Evolutionary conservation across 2,888 invertebrate genomes (phyloP), one percentile per base, ranked within the genome.

Genomic region (Laspeyria flexula): DNA sequence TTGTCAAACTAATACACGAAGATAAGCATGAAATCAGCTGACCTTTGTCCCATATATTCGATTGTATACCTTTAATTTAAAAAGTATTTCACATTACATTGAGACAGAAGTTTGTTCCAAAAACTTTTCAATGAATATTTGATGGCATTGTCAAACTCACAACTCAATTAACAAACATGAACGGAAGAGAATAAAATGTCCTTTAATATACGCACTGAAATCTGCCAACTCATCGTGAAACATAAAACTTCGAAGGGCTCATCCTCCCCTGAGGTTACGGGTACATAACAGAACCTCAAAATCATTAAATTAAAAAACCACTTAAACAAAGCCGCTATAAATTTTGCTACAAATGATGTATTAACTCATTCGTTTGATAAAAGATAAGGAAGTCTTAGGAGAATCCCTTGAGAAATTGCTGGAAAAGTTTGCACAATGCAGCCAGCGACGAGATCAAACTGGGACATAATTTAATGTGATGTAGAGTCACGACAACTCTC

Each of bases 381-480:
- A 65, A 63, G 54, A 45, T 50, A 35, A 52, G 41, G 53, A 55
- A 59, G 51, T 60, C 58, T 57, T 48, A 38, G 50, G 48, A 58
- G 50, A 48, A 37, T 11, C 60, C 45, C 16, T 62, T 67, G 69
- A 67, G 63, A 73, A 72, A 69, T 57, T 49, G 42, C 47, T 37
- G 41, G 21, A 46, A 58, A 74, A 77, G 56, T 73, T 71, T 62
- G 49, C 67, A 75, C 73, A 75, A 71, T 76, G 71, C 70, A 74
- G 49, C 55, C 46, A 63, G 58, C 46, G 31, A n/a, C n/a, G 38
- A 47, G 54, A 60, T 58, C 49, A 52, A 57, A 49, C 48, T 38
- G 38, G 41, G 11, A 40, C 68, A 57, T 67, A 52, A 59, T 57
- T 69, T 58, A 63, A 42, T 1, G 37, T 37, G 47, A 45, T 57